phyloP scores from a whole-genome alignment of 2,113 vertebrate species.

The Psettodes erumei region DNA sequence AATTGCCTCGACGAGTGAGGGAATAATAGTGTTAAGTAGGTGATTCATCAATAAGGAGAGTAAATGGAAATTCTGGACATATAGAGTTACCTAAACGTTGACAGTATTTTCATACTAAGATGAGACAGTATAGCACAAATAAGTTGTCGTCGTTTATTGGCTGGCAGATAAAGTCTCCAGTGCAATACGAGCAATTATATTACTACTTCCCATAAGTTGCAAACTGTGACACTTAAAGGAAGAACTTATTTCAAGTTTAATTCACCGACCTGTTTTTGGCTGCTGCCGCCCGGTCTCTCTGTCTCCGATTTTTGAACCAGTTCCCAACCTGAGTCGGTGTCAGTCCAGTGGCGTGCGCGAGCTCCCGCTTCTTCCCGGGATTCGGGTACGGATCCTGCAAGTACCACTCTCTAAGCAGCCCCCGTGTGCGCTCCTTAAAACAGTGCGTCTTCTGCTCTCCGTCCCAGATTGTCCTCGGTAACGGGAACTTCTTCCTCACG shows the following conservation, averaged over 20 bases:
- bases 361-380: conserved; percentile 98
- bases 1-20: neutral
- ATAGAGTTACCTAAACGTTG: neutral
- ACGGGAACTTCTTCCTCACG: conserved; percentile 98
- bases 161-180: neutral
- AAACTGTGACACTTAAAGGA: neutral
- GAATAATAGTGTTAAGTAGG: neutral
- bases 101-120: neutral
- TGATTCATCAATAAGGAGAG: neutral
- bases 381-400: conserved; percentile 99
- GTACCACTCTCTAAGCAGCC: conserved; percentile 98
- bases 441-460: conserved; percentile 99
- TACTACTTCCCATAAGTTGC: neutral
- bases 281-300: conserved; percentile 96
- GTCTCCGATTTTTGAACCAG: conserved; percentile 99
- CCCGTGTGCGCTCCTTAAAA: conserved; percentile 98
- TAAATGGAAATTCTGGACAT: neutral
- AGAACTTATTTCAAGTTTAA: neutral
- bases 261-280: conserved; percentile 96
- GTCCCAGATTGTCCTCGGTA: conserved; percentile 98
- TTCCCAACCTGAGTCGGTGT: conserved; percentile 98
- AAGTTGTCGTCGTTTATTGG: no score
- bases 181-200: neutral
- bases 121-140: neutral
- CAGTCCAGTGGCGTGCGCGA: conserved; percentile 97